These are phyloP conservation scores for human DNA, from an alignment of 2,113 vertebrate species.

Conservation along the genomic window GRCh38 chrX:34696501-34697000, in stretches of 20 bases:
- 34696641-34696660: not conserved
- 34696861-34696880: slow-evolving; percentile 27
- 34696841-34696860: slow-evolving; percentile 48
- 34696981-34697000: no score
- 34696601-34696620: slow-evolving; percentile 37
- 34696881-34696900: no score
- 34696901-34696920: no score
- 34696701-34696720: slow-evolving; percentile 8
- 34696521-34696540: slow-evolving; percentile 5
- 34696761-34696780: slow-evolving; percentile 35
- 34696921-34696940: no score
- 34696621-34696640: slow-evolving; percentile 35
- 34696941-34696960: slow-evolving; percentile 24
- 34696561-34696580: not conserved
- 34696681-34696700: not conserved
- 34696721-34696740: not conserved
- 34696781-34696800: slow-evolving; percentile 25
- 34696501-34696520: slow-evolving; percentile 2
- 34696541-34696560: slow-evolving; percentile 7
- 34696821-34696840: slow-evolving; percentile 5
- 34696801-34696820: slow-evolving; percentile 38
- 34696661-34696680: slow-evolving; percentile 20
- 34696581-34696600: slow-evolving; percentile 11
- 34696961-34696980: slow-evolving; percentile 41
- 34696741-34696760: slow-evolving; percentile 21